These are phyloP conservation scores for Crambe crambe DNA, from an alignment of 37 sponge, comb jelly and placozoan species.

Conservation along the genomic window DNA sequence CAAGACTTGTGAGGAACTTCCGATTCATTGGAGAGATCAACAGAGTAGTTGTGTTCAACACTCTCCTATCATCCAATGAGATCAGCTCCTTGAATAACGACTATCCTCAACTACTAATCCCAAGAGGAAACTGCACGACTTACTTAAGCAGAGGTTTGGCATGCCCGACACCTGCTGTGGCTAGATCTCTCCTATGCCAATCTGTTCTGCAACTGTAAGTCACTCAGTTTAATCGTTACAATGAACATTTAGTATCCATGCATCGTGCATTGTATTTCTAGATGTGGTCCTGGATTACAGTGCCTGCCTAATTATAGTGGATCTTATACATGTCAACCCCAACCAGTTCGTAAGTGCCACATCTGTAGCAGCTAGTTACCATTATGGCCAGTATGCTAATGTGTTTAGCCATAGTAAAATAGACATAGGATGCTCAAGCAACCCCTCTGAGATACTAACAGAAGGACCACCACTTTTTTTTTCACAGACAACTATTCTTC, in stretches of 20 bases:
- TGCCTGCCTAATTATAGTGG: slow-evolving; percentile 41
- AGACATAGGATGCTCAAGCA: no score
- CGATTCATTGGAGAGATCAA: slow-evolving; percentile 51
- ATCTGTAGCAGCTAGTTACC: no score
- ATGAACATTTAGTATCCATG: background rate
- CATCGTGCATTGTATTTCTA: background rate
- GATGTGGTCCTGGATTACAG: slow-evolving; percentile 34
- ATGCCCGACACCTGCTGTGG: slow-evolving; percentile 47
- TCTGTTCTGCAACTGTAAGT: slow-evolving; percentile 28
- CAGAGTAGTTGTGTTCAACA: slow-evolving; percentile 45
- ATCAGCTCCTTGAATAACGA: slow-evolving; percentile 19
- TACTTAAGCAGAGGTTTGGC: slow-evolving; percentile 18
- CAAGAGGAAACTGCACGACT: slow-evolving; percentile 38
- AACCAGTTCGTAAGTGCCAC: slow-evolving; percentile 14
- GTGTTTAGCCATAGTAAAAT: no score
- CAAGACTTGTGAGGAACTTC: slow-evolving; percentile 48
- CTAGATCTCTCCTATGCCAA: slow-evolving; percentile 49
- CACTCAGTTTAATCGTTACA: background rate
- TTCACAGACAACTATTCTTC: no score
- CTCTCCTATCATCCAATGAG: background rate
- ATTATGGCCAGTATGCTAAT: background rate
- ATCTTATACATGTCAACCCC: slow-evolving; percentile 39
- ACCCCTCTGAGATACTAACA: no score
- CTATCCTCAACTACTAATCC: background rate
- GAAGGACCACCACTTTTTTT: no score